Evolutionary conservation across 2,113 vertebrate species (phyloP).

Genomic region (Calcarius ornatus): DNA sequence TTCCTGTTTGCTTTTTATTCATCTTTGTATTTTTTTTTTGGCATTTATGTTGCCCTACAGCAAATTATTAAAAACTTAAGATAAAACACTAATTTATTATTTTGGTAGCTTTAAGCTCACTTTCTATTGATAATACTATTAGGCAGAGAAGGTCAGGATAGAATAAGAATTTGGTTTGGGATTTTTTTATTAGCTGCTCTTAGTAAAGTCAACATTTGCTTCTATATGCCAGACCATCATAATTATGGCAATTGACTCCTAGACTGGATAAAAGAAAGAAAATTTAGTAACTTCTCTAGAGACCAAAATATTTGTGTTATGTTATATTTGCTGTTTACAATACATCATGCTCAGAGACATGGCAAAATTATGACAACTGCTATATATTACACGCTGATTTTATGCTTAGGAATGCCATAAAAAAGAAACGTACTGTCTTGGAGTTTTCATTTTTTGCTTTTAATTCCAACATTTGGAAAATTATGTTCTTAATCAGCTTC

Average conservation of each 20-base stretch:
- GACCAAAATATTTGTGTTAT: not conserved
- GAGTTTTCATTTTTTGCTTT: not conserved
- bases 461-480: not conserved
- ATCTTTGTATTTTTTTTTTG: not conserved
- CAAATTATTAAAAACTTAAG: not conserved
- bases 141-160: not conserved
- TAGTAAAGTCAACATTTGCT: not conserved
- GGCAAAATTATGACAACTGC: not conserved
- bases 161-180: not conserved
- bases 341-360: not conserved
- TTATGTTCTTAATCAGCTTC: constrained; percentile 1
- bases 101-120: not conserved
- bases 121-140: not conserved
- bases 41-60: not conserved
- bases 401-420: not conserved
- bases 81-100: not conserved
- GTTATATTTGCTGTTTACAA: not conserved
- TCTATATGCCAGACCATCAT: not conserved
- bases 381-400: not conserved
- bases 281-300: not conserved
- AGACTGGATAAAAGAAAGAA: not conserved
- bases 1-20: not conserved
- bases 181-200: not conserved
- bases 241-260: not conserved
- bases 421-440: not conserved